Evolutionary conservation across 1,140 invertebrate genomes (phyloP).

Genomic region (Drosophila tani): DNA sequence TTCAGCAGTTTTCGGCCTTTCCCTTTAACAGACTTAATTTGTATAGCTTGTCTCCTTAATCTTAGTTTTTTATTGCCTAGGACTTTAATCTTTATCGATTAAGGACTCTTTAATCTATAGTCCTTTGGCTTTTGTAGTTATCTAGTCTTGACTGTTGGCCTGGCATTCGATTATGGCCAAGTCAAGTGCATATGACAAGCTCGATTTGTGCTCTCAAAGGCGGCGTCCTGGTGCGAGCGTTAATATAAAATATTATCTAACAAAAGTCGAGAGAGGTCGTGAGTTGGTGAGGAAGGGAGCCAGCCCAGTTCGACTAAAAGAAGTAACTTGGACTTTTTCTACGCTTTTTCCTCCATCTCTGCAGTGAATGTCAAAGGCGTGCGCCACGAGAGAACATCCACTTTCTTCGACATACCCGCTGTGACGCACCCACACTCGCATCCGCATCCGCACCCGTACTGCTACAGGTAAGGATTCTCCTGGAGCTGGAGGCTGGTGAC

Average conservation of each 20-base stretch:
- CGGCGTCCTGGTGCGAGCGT: constrained; percentile 65
- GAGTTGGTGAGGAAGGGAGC: not conserved
- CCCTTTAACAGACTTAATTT: too few relatives aligned
- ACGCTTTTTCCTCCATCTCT: constrained; percentile 31
- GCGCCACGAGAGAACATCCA: constrained; percentile 84
- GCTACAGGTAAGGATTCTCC: constrained; percentile 70
- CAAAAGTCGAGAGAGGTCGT: constrained; percentile 48
- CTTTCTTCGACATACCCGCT: constrained; percentile 85
- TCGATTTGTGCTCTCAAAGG: constrained; percentile 73
- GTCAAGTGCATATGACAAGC: constrained; percentile 72
- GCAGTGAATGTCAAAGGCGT: constrained; percentile 84
- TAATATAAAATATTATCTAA: constrained; percentile 82
- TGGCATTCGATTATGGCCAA: constrained; percentile 48
- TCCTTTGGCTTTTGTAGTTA: not conserved
- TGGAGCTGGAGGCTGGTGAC: not conserved
- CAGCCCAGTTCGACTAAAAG: constrained; percentile 18
- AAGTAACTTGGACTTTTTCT: constrained; percentile 53
- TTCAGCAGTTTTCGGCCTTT: too few relatives aligned
- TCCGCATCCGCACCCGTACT: constrained; percentile 71
- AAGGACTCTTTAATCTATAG: not conserved
- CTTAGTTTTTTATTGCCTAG: not conserved
- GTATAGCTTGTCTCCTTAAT: not conserved
- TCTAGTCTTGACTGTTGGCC: constrained; percentile 23
- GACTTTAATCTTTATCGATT: not conserved
- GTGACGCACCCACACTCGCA: constrained; percentile 83